Evolutionary conservation across 2,113 vertebrate species (phyloP), one percentile per base, ranked within the genome.

Genomic region (Rhombomys opimus): DNA sequence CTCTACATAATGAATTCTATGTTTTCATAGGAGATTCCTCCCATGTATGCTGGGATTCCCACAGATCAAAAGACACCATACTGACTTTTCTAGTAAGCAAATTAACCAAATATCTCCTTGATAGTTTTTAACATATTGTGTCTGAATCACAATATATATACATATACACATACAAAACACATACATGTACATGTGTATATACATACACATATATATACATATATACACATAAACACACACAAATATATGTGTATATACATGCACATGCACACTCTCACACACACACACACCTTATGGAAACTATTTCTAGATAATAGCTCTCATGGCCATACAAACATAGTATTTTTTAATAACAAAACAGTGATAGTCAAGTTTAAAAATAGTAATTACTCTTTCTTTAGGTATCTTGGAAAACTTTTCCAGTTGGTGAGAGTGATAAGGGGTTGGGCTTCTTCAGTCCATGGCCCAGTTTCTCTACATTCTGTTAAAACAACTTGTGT

Each of bases 401-500:
- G 38, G 11, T 25, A 68, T 72, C 41, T 88, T 7, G 5, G 52
- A 67, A 92, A 97, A 94, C 35, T 91, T 92, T 46, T 41, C 50
- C 75, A 85, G 72, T 91, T 75, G 67, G 50, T 72, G 8, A 72
- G 9, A 88, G 18, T 4, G 12, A 89, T 75, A 68, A 68, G 81
- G 90, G 14, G 15, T 50, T 82, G 67, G 35, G 22, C 41, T 94
- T 89, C 50, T 77, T 82, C 52, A 57, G 27, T 35, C 63, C n/a
- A 52, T 1, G 91, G 20, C 32, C 72, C 46, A 54, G 50, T 87
- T 96, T 93, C 63, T 93, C 78, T 68, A 72, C 18, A 80, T 67
- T 93, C 87, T 91, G 68, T 96, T 96, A 94, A 97, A 97, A 96
- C 68, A 96, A 93, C 77, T 92, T 96, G 38, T 91, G 82, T 93